Conservation (phyloP, 2,888 invertebrate species). For the Horisme vitalbata region DNA sequence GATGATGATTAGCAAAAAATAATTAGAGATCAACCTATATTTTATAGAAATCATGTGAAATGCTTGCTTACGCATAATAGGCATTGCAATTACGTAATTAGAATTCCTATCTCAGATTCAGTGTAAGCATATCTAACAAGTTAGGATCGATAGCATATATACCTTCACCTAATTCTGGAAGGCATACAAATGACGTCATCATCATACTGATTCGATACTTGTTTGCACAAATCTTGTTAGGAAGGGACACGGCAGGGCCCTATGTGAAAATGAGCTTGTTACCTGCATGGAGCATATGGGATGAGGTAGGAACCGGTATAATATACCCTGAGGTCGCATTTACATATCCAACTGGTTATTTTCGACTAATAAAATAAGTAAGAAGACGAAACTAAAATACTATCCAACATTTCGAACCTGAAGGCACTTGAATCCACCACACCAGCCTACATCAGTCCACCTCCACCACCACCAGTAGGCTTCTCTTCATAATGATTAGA, state of each 20-base stretch:
- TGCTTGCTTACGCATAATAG: too few species aligned
- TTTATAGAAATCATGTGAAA: too few species aligned
- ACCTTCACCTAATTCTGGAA: too few species aligned
- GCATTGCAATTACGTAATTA: neutral
- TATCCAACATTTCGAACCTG: too few species aligned
- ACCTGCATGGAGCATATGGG: constrained; percentile 43
- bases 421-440: too few species aligned
- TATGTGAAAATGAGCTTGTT: constrained; percentile 50
- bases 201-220: constrained; percentile 55
- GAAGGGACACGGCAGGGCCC: constrained; percentile 43
- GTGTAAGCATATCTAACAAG: constrained; percentile 24
- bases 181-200: constrained; percentile 38
- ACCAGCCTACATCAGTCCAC: too few species aligned
- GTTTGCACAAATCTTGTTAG: constrained; percentile 61
- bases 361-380: too few species aligned
- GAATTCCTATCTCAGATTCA: neutral
- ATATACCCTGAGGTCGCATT: constrained; percentile 11
- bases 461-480: too few species aligned
- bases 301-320: constrained; percentile 38
- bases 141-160: constrained; percentile 20
- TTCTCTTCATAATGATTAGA: too few species aligned
- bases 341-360: neutral
- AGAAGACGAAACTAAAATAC: too few species aligned
- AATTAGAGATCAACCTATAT: too few species aligned
- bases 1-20: too few species aligned